phyloP scores from a whole-genome alignment of 2,797 vertebrate species.

The Phylloscopus collybita region DNA sequence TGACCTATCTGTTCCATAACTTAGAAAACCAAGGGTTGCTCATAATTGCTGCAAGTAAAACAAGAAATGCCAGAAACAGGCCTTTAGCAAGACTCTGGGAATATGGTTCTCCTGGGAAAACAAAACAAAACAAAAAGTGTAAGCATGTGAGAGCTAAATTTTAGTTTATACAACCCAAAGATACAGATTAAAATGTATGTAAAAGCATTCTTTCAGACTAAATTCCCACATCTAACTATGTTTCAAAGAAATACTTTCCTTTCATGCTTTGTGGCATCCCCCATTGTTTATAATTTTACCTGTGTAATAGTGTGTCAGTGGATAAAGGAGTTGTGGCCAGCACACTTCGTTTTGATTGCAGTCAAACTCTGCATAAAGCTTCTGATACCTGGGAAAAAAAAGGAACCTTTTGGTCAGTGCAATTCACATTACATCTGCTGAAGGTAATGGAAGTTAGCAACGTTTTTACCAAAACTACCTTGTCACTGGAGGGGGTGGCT shows the following conservation, averaged over 20 bases:
- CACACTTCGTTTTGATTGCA: conserved; percentile 91
- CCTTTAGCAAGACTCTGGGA: conserved; percentile 87
- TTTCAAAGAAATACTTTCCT: background rate
- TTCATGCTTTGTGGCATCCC: background rate
- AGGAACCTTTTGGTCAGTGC: background rate
- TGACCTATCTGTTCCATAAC: conserved; percentile 60
- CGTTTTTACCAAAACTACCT: conserved; percentile 77
- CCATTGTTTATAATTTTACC: conserved; percentile 70
- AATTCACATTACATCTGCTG: background rate
- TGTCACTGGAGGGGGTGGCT: conserved; percentile 75
- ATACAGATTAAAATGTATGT: background rate
- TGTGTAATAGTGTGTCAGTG: conserved; percentile 88
- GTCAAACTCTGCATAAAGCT: conserved; percentile 92
- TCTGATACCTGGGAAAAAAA: conserved; percentile 82
- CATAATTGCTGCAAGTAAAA: conserved; percentile 78
- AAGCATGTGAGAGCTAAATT: background rate
- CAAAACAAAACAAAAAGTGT: background rate
- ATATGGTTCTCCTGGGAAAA: conserved; percentile 84
- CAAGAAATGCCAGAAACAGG: conserved; percentile 83
- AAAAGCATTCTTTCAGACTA: background rate
- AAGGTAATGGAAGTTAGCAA: accelerated
- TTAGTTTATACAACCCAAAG: background rate
- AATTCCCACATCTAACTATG: background rate
- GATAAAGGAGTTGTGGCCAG: conserved; percentile 92
- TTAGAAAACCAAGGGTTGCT: conserved; percentile 83